phyloP scores from a whole-genome alignment of 2,888 invertebrate species.

The Tillus elongatus region DNA sequence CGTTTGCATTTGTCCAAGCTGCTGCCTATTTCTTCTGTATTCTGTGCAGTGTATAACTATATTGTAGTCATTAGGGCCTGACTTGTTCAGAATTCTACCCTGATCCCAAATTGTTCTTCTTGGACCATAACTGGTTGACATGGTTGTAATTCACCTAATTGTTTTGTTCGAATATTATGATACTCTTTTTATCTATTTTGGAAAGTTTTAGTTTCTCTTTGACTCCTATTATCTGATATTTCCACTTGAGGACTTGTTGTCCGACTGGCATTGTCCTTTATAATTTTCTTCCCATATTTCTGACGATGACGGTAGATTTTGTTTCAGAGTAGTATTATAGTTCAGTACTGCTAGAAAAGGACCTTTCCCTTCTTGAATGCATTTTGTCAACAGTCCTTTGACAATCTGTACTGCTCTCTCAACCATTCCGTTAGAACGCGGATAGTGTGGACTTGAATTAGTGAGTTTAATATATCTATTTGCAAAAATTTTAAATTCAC shows the following conservation, averaged over 20 bases:
- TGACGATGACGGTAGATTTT: constrained; percentile 21
- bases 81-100: background rate
- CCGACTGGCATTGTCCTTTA: constrained; percentile 19
- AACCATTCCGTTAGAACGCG: constrained; percentile 21
- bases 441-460: constrained; percentile 19
- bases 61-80: constrained; percentile 1
- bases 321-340: constrained; percentile 23
- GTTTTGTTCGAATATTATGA: background rate
- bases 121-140: background rate
- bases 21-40: background rate
- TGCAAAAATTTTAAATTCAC: constrained; percentile 18
- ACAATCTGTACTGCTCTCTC: constrained; percentile 22
- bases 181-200: background rate
- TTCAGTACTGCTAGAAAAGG: constrained; percentile 21
- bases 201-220: background rate
- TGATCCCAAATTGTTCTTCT: background rate
- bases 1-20: background rate
- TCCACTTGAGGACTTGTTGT: constrained; percentile 13
- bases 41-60: background rate
- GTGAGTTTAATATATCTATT: constrained; percentile 19
- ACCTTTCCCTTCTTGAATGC: constrained; percentile 17
- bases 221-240: constrained; percentile 12
- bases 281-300: constrained; percentile 24
- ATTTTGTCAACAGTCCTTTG: constrained; percentile 21
- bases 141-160: background rate